phyloP scores from a whole-genome alignment of 2,113 vertebrate genomes.

The Canis aureus region DNA sequence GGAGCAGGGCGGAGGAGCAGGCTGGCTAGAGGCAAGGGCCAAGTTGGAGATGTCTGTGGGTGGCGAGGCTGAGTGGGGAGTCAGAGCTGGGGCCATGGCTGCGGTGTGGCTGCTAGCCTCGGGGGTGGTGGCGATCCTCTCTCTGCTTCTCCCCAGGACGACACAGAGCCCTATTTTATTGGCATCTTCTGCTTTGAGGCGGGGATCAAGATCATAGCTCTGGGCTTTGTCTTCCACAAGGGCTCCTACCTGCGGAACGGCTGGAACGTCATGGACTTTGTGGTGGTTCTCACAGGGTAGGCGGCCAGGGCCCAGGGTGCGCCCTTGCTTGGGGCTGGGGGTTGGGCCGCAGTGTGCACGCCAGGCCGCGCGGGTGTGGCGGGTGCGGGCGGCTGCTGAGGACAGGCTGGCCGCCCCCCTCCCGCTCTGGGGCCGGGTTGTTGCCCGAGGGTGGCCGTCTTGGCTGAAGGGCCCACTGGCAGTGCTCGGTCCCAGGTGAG shows the following conservation, averaged over 20 bases:
- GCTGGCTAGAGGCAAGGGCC: background rate
- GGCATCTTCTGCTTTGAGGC: slow-evolving; percentile 99
- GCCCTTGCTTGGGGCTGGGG: background rate
- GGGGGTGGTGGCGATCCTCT: background rate
- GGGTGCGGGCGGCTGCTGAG: background rate
- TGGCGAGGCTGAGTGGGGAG: fast-evolving
- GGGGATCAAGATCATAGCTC: slow-evolving; percentile 98
- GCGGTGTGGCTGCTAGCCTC: background rate
- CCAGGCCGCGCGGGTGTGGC: background rate
- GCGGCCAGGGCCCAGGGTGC: slow-evolving; percentile 67
- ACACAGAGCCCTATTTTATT: slow-evolving; percentile 99
- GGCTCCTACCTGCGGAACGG: slow-evolving; percentile 97
- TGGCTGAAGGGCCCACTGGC: fast-evolving
- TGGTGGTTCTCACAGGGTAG: slow-evolving; percentile 98
- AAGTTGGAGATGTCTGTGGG: background rate
- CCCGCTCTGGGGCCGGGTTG: background rate
- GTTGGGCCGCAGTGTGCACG: background rate
- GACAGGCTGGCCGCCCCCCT: too few species aligned
- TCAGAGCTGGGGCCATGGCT: background rate
- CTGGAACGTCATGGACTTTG: slow-evolving; percentile 99
- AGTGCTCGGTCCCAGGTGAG: background rate
- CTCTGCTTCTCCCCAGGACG: slow-evolving; percentile 88
- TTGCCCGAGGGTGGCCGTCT: background rate
- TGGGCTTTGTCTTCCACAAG: slow-evolving; percentile 98
- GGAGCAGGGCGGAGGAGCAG: background rate